Conservation (phyloP, 1,140 invertebrate species). For the Drosophila rhopaloa region DNA sequence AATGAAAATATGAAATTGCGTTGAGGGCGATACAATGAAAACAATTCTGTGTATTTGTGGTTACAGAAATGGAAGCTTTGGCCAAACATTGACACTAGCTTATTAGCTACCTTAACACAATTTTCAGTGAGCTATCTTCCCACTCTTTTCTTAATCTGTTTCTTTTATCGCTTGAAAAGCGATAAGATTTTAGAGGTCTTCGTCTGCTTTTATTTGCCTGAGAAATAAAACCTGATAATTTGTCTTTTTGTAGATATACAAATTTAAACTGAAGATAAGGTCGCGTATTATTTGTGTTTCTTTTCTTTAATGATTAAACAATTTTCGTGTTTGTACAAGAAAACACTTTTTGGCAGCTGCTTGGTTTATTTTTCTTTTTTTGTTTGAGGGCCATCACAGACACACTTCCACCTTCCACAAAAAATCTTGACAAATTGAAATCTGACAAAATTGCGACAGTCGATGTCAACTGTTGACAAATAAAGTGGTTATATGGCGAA, state of each 20-base stretch:
- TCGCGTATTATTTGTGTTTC: slow-evolving; percentile 17
- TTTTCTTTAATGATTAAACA: slow-evolving; percentile 34
- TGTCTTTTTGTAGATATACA: slow-evolving; percentile 8
- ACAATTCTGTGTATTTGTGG: slow-evolving; percentile 50
- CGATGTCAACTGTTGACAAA: slow-evolving; percentile 73
- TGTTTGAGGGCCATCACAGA: slow-evolving; percentile 1
- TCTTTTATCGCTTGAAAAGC: slow-evolving; percentile 9
- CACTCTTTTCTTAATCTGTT: slow-evolving; percentile 3
- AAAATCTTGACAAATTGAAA: slow-evolving; percentile 71
- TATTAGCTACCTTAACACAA: slow-evolving; percentile 63
- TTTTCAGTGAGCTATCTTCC: slow-evolving; percentile 28
- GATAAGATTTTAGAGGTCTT: slow-evolving; percentile 44
- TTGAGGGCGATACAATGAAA: slow-evolving; percentile 52
- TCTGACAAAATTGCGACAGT: slow-evolving; percentile 76
- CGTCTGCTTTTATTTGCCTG: slow-evolving; percentile 20
- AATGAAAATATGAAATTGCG: slow-evolving; percentile 60
- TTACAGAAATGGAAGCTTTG: slow-evolving; percentile 16
- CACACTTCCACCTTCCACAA: slow-evolving; percentile 4
- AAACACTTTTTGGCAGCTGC: slow-evolving; percentile 37
- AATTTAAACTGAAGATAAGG: slow-evolving; percentile 32
- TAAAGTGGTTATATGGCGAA: slow-evolving; percentile 74
- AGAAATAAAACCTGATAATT: slow-evolving; percentile 20
- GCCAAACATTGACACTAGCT: slow-evolving; percentile 50
- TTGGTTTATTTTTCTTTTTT: slow-evolving; percentile 31
- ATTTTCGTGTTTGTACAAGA: slow-evolving; percentile 21